Evolutionary conservation across 1,140 invertebrate species (phyloP).

Genomic region (Ips nitidus): DNA sequence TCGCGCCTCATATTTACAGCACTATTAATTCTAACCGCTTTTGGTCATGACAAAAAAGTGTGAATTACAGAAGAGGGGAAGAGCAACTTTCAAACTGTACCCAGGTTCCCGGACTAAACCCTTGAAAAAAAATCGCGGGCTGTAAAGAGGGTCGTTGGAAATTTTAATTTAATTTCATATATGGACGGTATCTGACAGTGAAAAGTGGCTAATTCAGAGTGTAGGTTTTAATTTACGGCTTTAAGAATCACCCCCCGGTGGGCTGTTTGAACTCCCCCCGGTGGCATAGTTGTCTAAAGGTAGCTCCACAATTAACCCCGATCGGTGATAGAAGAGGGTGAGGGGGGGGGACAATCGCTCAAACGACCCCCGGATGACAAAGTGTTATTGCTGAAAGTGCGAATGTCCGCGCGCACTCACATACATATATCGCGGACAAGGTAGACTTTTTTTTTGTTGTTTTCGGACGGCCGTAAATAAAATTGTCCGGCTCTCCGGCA

Average conservation of each 20-base stretch:
- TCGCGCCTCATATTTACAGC: slow-evolving; percentile 23
- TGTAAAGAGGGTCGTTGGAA: slow-evolving; percentile 1
- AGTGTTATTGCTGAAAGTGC: slow-evolving; percentile 21
- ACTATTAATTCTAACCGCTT: slow-evolving; percentile 21
- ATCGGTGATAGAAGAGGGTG: not conserved
- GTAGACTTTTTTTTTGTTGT: slow-evolving; percentile 22
- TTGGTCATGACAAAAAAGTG: slow-evolving; percentile 17
- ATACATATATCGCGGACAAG: slow-evolving; percentile 24
- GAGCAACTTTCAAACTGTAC: not conserved
- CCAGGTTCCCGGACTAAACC: not conserved
- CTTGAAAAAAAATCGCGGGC: not conserved
- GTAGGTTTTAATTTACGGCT: slow-evolving; percentile 5
- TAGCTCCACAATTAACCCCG: not conserved
- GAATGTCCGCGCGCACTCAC: slow-evolving; percentile 13
- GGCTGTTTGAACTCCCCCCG: not conserved
- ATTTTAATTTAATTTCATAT: slow-evolving; percentile 10
- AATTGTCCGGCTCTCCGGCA: slow-evolving; percentile 33
- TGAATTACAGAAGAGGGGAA: not conserved
- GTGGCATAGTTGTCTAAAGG: not conserved
- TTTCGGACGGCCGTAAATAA: slow-evolving; percentile 20
- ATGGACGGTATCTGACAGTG: not conserved
- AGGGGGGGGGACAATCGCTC: not conserved
- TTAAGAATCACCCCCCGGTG: not conserved
- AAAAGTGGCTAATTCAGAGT: slow-evolving; percentile 1
- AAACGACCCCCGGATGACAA: slow-evolving; percentile 3